phyloP scores from a whole-genome alignment of 2,888 invertebrate genomes.

The Globia sparganii region DNA sequence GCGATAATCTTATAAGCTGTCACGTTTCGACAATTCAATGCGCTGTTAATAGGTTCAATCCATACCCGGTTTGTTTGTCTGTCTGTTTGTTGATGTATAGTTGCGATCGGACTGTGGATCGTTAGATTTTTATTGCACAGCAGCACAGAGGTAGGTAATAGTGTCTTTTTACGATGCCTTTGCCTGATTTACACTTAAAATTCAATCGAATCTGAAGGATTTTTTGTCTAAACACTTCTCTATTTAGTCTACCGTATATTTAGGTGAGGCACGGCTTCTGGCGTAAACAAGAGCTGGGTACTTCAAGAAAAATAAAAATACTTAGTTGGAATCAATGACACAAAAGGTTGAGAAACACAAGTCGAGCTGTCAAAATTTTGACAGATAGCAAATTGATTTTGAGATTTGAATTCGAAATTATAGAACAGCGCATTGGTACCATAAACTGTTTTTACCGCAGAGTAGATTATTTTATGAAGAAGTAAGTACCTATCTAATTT shows the following conservation, averaged over 20 bases:
- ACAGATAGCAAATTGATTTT: slow-evolving; percentile 43
- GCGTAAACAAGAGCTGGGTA: slow-evolving; percentile 50
- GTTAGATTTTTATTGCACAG: slow-evolving; percentile 78
- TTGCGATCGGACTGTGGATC: slow-evolving; percentile 68
- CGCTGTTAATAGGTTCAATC: slow-evolving; percentile 79
- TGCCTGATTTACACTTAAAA: slow-evolving; percentile 73
- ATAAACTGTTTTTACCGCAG: slow-evolving; percentile 36
- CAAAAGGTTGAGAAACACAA: slow-evolving; percentile 56
- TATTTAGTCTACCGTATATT: slow-evolving; percentile 69
- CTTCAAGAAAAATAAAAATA: slow-evolving; percentile 32
- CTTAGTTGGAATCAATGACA: neutral
- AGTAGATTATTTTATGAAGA: slow-evolving; percentile 40
- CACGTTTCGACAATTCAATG: slow-evolving; percentile 85
- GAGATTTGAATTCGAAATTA: slow-evolving; percentile 12
- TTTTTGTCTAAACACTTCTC: slow-evolving; percentile 77
- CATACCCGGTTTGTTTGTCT: slow-evolving; percentile 81
- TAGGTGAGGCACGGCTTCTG: slow-evolving; percentile 45
- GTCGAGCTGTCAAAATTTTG: slow-evolving; percentile 56
- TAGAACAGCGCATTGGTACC: neutral
- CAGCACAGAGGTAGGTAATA: slow-evolving; percentile 66
- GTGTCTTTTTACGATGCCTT: slow-evolving; percentile 70
- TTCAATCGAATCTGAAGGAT: slow-evolving; percentile 73
- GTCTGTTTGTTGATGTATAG: slow-evolving; percentile 74
- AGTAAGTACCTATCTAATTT: slow-evolving; percentile 43
- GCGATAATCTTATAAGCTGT: slow-evolving; percentile 79